A percentile compares a stretch with the other conserved stretches of the same genome.
phyloP scores from a whole-genome alignment of 2,113 vertebrate species.

The Campylorhamphus procurvoides region DNA sequence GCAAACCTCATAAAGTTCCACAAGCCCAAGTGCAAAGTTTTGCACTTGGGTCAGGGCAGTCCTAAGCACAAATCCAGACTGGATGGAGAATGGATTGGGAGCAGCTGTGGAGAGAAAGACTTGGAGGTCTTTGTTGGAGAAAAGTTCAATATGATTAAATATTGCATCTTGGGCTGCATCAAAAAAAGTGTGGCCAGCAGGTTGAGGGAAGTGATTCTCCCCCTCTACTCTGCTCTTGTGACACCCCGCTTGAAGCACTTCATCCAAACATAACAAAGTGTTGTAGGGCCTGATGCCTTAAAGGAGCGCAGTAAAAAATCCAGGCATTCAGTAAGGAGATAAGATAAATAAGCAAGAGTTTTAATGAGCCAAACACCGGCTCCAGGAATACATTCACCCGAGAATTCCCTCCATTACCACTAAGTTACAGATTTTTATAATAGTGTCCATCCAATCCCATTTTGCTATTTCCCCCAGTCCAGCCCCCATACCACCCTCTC shows the following conservation, averaged over 20 bases:
- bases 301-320: no score
- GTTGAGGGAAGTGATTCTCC: background rate
- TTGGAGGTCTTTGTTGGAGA: accelerated
- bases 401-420: no score
- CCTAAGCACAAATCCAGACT: background rate
- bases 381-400: no score
- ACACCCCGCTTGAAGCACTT: background rate
- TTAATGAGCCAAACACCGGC: no score
- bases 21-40: background rate
- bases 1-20: background rate
- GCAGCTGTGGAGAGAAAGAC: background rate
- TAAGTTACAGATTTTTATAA: no score
- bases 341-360: no score
- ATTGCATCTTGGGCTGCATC: background rate
- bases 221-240: background rate
- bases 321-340: no score
- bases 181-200: background rate
- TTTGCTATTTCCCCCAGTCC: no score
- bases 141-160: background rate
- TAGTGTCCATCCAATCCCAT: no score
- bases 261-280: background rate
- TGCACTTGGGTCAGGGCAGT: background rate
- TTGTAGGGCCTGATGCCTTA: no score
- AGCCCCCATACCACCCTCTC: no score
- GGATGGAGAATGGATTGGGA: background rate